Evolutionary conservation across 2,888 invertebrate species (phyloP), one percentile per base, ranked within the genome.

Genomic region (Catocala sponsa): DNA sequence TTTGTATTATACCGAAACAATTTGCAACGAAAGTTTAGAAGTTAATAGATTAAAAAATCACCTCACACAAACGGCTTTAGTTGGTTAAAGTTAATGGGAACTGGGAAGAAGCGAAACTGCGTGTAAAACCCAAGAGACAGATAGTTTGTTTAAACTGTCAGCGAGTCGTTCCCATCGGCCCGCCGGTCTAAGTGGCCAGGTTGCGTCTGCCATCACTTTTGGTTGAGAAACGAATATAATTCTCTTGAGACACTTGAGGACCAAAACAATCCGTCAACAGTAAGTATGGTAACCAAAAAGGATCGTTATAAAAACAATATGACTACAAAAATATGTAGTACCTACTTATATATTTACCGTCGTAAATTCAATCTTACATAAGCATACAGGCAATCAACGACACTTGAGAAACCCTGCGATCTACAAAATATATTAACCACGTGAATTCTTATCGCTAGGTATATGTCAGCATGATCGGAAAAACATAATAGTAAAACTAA

Each of bases 131-230:
- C 72, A 35, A 47, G 59, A 59, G 68, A 59, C 42, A 7, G 10
- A 53, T 43, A 63, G 62, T 63, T 71, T 63, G 65, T 68, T 60
- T 61, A 68, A 62, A 68, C 65, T 59, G 61, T 58, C 66, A 57
- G 53, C 59, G 47, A 50, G 66, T 63, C 56, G 60, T 59, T 62
- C 35, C 55, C 59, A 63, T 52, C 53, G 60, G 55, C 38, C 55
- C 42, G 35, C 33, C 15, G 43, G 13, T 13, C 50, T 46, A 52
- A 51, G 47, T 71, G 46, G 49, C 43, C 54, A 62, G 60, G 54
- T 61, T 57, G 42, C 32, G 6, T 41, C 48, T 70, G 51, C 2
- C 46, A 43, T 42, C 15, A 59, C 64, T 70, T 61, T 35, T n/a
- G 42, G 52, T 56, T 35, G 38, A 55, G 47, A 46, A 57, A 46